These are phyloP conservation scores for Ricordea florida DNA, from an alignment of 92 coral and sea anemone species.

Conservation along the genomic window DNA sequence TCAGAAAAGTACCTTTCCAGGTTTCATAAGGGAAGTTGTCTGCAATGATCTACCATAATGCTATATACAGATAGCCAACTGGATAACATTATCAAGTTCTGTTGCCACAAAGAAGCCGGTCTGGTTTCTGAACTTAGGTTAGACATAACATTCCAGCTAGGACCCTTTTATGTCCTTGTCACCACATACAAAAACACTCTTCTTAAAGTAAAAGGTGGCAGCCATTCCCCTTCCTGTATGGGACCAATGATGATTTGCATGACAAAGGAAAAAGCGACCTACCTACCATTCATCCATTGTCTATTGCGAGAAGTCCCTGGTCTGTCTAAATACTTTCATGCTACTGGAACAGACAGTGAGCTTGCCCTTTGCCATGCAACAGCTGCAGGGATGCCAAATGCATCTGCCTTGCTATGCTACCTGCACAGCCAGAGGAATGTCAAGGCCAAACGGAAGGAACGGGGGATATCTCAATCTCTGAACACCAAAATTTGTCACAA, in stretches of 20 bases:
- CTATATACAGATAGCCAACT: not conserved
- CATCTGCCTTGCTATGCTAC: slow-evolving; percentile 7
- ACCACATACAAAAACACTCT: slow-evolving; percentile 7
- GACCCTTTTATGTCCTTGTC: slow-evolving; percentile 16
- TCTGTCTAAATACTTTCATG: not conserved
- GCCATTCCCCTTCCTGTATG: not conserved
- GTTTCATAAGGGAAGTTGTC: slow-evolving; percentile 55
- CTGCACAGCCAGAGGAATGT: too few species aligned
- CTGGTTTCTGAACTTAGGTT: slow-evolving; percentile 14
- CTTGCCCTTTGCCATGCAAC: not conserved
- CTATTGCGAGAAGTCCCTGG: slow-evolving; percentile 21
- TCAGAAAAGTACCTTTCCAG: slow-evolving; percentile 60
- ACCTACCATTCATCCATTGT: slow-evolving; percentile 20
- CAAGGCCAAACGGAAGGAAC: not conserved
- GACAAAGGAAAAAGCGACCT: slow-evolving; percentile 31
- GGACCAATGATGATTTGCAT: slow-evolving; percentile 43
- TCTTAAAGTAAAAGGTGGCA: not conserved
- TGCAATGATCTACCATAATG: slow-evolving; percentile 70
- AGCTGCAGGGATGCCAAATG: not conserved
- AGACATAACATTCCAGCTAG: slow-evolving; percentile 16
- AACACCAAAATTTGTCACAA: not conserved
- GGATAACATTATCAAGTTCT: not conserved
- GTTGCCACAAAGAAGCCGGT: slow-evolving; percentile 1
- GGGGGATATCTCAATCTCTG: not conserved
- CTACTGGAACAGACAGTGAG: too few species aligned